Evolutionary conservation across 2,888 invertebrate genomes (phyloP).

Genomic region (Pollenia labialis): DNA sequence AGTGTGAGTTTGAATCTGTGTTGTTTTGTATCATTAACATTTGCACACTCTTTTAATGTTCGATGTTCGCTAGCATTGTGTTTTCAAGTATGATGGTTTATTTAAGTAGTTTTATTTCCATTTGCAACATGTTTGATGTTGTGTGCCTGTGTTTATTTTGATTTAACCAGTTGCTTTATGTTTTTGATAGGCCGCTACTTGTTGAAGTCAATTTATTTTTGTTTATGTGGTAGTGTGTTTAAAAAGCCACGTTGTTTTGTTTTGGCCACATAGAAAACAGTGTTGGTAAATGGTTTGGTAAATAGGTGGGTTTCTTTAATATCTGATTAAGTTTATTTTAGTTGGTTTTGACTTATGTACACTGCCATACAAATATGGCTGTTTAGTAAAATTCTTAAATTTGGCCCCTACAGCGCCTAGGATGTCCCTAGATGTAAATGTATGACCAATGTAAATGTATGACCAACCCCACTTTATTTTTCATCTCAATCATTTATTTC

Average conservation of each 20-base stretch:
- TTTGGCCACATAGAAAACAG: not conserved
- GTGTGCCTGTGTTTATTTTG: not conserved
- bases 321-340: no score
- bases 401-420: no score
- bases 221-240: not conserved
- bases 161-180: constrained; percentile 25
- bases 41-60: constrained; percentile 8
- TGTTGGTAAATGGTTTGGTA: constrained; percentile 30
- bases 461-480: no score
- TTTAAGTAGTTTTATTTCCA: constrained; percentile 1
- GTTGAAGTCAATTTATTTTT: constrained; percentile 24
- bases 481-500: no score
- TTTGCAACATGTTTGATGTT: constrained; percentile 59
- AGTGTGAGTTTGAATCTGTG: not conserved
- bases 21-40: constrained; percentile 20
- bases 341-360: no score
- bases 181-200: constrained; percentile 40
- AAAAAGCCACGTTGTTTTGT: constrained; percentile 28
- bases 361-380: no score
- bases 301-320: not conserved
- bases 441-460: no score
- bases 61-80: constrained; percentile 32
- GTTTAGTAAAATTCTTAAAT: no score
- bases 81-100: not conserved
- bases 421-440: no score